These are phyloP conservation scores for Incurvaria masculella DNA, from an alignment of 2,888 invertebrate species.

Conservation along the genomic window DNA sequence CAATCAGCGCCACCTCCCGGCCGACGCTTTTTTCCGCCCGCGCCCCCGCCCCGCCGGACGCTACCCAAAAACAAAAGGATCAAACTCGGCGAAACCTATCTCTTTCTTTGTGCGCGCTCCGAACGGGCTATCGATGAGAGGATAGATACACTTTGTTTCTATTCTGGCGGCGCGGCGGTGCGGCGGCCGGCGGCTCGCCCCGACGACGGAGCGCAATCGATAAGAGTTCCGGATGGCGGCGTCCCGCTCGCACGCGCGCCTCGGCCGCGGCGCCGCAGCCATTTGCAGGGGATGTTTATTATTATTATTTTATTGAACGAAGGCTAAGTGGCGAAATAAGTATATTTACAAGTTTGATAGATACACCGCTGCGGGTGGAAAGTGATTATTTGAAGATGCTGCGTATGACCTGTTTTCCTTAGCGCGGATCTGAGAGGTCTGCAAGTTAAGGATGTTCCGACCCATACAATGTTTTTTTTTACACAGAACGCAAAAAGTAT, in stretches of 20 bases:
- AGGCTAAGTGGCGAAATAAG: conserved; percentile 47
- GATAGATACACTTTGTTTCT: conserved; percentile 49
- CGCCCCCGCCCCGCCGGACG: conserved; percentile 53
- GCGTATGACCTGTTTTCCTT: no score
- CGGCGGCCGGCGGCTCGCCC: conserved; percentile 17
- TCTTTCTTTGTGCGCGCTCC: conserved; percentile 55
- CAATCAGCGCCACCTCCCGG: conserved; percentile 48
- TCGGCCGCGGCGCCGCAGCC: conserved; percentile 39
- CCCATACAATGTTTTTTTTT: no score
- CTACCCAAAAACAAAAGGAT: conserved; percentile 59
- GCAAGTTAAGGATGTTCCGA: no score
- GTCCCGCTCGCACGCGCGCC: conserved; percentile 24
- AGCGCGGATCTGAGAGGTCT: no score
- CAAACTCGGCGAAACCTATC: conserved; percentile 58
- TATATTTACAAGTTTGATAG: conserved; percentile 34
- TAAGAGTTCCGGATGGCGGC: conserved; percentile 23
- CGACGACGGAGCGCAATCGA: conserved; percentile 15
- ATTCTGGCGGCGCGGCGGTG: conserved; percentile 8
- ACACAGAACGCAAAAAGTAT: no score
- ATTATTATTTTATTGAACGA: conserved; percentile 57
- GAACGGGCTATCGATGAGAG: conserved; percentile 53
- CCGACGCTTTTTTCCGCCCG: conserved; percentile 48
- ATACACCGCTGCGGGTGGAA: not conserved
- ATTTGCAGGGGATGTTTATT: conserved; percentile 56
- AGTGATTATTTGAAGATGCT: no score